A percentile compares a stretch with the other conserved stretches of the same genome.
phyloP scores from a whole-genome alignment of 2,113 vertebrate genomes.

The Mirounga angustirostris region DNA sequence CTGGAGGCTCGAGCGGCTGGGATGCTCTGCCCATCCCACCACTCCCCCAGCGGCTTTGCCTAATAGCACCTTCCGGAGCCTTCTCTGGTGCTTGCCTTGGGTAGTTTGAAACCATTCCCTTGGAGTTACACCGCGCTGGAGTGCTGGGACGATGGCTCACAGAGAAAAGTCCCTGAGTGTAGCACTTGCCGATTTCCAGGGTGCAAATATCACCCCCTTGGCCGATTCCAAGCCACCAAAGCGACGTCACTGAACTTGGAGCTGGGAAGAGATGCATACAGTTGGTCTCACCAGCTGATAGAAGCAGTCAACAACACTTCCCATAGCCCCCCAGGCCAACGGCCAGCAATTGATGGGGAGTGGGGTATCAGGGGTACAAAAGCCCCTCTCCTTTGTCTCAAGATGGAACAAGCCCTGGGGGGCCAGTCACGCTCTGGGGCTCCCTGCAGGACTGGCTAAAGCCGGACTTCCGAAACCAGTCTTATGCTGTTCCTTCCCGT shows the following conservation, averaged over 20 bases:
- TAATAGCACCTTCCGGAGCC: no score
- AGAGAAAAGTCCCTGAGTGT: not conserved
- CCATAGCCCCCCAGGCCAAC: not conserved
- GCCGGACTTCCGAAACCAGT: not conserved
- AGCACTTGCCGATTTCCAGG: not conserved
- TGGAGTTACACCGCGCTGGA: rapidly evolving
- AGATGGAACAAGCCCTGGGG: not conserved
- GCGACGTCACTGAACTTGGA: not conserved
- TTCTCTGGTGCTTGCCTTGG: not conserved
- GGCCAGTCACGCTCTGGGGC: not conserved
- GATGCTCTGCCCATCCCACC: no score
- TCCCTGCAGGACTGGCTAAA: no score
- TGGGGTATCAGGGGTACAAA: not conserved
- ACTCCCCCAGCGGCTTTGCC: not conserved
- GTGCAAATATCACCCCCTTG: not conserved
- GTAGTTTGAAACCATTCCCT: not conserved
- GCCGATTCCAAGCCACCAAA: not conserved
- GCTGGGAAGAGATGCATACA: not conserved
- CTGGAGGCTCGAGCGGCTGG: not conserved
- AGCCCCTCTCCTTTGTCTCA: not conserved
- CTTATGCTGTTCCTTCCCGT: not conserved
- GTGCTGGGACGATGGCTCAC: not conserved
- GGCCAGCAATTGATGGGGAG: not conserved
- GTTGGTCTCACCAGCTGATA: not conserved
- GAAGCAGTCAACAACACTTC: not conserved